phyloP scores from a whole-genome alignment of 2,797 vertebrate genomes.

The Crenuchus spilurus region DNA sequence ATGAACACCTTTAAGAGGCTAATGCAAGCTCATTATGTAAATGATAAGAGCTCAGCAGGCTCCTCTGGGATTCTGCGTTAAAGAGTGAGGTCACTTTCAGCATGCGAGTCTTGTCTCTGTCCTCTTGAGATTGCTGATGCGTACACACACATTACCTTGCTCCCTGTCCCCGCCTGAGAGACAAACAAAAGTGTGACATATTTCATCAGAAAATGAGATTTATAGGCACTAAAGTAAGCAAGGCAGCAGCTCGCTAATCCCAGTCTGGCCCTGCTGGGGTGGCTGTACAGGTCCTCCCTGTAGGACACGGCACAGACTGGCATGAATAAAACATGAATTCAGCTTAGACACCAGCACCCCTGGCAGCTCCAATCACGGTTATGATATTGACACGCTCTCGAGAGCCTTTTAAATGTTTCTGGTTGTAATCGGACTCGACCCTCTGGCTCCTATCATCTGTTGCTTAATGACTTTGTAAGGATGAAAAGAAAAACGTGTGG shows the following conservation, averaged over 20 bases:
- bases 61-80: constrained; percentile 9
- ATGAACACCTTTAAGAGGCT: constrained; percentile 7
- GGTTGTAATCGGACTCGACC: constrained; percentile 36
- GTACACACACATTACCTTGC: constrained; percentile 5
- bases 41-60: constrained; percentile 25
- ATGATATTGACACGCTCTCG: constrained; percentile 27
- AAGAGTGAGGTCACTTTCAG: constrained; percentile 24
- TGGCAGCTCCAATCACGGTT: constrained; percentile 44
- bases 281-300: constrained; percentile 38
- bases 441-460: constrained; percentile 38
- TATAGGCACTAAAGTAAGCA: constrained; percentile 39
- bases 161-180: constrained; percentile 2
- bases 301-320: constrained; percentile 35
- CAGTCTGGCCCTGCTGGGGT: constrained; percentile 29
- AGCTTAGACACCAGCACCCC: constrained; percentile 41
- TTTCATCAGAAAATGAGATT: constrained; percentile 53
- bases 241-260: constrained; percentile 37
- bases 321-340: constrained; percentile 47
- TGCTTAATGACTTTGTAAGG: constrained; percentile 35
- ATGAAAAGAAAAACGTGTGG: constrained; percentile 11
- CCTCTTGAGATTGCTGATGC: constrained; percentile 10
- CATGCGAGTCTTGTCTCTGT: neutral
- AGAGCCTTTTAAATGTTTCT: constrained; percentile 37
- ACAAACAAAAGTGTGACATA: constrained; percentile 31
- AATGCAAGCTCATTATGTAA: constrained; percentile 33